Conservation (phyloP, 1,140 invertebrate species). For the Dendrolimus kikuchii region DNA sequence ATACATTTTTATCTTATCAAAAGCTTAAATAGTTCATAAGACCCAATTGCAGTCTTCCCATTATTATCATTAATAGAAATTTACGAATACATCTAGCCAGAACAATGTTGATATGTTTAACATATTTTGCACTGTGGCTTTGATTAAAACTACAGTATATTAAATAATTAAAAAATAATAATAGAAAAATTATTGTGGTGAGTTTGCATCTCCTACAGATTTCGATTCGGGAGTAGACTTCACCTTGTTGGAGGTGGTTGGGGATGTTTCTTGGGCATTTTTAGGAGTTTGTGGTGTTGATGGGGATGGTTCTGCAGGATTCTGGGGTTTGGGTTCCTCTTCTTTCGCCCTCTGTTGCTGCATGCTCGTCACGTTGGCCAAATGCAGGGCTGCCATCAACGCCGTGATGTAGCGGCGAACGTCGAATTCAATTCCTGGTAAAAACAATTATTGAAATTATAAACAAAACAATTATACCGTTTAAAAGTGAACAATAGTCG, state of each 20-base stretch:
- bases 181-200: constrained; percentile 17
- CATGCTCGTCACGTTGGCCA: constrained; percentile 77
- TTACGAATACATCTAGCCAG: constrained; percentile 21
- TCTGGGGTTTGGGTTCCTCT: constrained; percentile 46
- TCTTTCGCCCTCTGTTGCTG: constrained; percentile 61
- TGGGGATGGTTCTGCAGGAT: constrained; percentile 18
- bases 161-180: constrained; percentile 8
- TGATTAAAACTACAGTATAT: constrained; percentile 1
- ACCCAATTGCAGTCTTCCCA: constrained; percentile 19
- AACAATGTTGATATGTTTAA: constrained; percentile 22
- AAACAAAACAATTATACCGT: neutral
- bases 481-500: too few species aligned
- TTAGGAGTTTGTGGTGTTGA: constrained; percentile 8
- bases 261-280: constrained; percentile 30
- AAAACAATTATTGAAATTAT: constrained; percentile 1
- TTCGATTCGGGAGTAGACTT: constrained; percentile 53
- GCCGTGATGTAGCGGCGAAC: constrained; percentile 76
- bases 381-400: constrained; percentile 75
- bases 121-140: constrained; percentile 23
- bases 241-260: constrained; percentile 69
- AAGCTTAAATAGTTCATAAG: constrained; percentile 24
- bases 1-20: constrained; percentile 13
- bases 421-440: constrained; percentile 61
- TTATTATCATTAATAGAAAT: constrained; percentile 10
- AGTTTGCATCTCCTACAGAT: constrained; percentile 27